A percentile compares a stretch with the other conserved stretches of the same genome.
Evolutionary conservation across 2,113 vertebrate genomes (phyloP).

Genomic region (Connochaetes taurinus): DNA sequence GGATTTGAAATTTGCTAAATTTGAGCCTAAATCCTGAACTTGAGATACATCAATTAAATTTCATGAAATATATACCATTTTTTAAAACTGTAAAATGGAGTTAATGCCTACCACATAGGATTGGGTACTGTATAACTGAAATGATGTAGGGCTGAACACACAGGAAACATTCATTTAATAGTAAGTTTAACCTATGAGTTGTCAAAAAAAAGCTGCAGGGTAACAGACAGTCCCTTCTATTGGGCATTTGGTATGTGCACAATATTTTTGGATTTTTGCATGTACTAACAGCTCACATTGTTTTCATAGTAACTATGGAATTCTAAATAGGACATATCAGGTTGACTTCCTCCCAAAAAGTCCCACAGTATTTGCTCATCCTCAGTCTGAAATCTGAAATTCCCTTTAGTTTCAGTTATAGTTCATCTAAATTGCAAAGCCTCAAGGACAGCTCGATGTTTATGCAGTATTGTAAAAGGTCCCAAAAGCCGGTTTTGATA

Average conservation of each 20-base stretch:
- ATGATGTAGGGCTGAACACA: background rate
- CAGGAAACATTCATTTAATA: background rate
- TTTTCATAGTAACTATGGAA: background rate
- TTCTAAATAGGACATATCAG: background rate
- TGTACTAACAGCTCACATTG: background rate
- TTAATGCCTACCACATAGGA: background rate
- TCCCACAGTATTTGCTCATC: background rate
- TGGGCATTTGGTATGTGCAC: background rate
- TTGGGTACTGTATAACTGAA: background rate
- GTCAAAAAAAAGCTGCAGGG: background rate
- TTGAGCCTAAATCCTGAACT: background rate
- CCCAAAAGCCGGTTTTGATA: background rate
- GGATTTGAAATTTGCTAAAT: slow-evolving; percentile 12
- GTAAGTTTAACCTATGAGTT: background rate
- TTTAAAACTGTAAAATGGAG: background rate
- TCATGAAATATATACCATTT: background rate
- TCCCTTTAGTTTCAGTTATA: background rate
- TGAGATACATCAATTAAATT: background rate
- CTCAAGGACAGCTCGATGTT: background rate
- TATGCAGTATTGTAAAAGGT: background rate
- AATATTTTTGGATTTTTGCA: background rate
- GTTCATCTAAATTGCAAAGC: background rate
- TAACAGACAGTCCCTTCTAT: background rate
- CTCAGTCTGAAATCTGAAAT: slow-evolving; percentile 11
- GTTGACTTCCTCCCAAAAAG: background rate